Percentiles rank a stretch among this genome's conserved stretches.
These are phyloP conservation scores for Molothrus aeneus DNA, from an alignment of 2,797 vertebrate species.

Conservation along the genomic window DNA sequence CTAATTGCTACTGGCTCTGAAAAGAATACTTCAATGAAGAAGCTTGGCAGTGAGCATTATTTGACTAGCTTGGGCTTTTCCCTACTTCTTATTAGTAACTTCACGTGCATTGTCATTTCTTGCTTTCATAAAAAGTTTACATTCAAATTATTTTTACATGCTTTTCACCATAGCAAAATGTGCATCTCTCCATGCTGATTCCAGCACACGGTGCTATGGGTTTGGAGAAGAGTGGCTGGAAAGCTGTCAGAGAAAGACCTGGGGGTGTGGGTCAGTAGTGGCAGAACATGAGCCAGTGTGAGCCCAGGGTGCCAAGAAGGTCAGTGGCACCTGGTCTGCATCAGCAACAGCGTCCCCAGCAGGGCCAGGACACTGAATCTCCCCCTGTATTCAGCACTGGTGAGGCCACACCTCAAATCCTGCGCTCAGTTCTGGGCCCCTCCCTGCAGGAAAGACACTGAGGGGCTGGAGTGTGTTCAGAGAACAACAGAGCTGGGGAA, in stretches of 20 bases:
- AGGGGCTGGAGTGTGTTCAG: accelerated
- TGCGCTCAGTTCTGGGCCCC: background rate
- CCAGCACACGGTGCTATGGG: accelerated
- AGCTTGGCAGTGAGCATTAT: background rate
- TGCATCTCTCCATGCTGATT: background rate
- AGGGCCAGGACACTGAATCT: background rate
- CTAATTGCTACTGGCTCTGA: background rate
- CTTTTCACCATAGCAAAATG: background rate
- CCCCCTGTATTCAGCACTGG: accelerated
- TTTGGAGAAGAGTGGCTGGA: background rate
- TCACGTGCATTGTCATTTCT: background rate
- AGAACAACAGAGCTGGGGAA: background rate
- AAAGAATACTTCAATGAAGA: background rate
- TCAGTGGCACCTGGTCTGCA: accelerated
- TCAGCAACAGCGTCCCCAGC: background rate
- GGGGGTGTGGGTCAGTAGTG: accelerated
- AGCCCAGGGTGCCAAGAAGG: background rate
- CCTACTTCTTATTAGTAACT: background rate
- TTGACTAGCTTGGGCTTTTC: background rate
- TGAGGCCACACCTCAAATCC: background rate
- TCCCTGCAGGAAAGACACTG: background rate
- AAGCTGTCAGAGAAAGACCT: background rate
- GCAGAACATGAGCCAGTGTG: background rate
- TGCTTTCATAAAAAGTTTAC: background rate
- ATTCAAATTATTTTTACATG: background rate